A percentile compares a stretch with the other conserved stretches of the same genome.
These are phyloP conservation scores for Austrolebias charrua DNA, from an alignment of 2,797 vertebrate species.

Conservation along the genomic window DNA sequence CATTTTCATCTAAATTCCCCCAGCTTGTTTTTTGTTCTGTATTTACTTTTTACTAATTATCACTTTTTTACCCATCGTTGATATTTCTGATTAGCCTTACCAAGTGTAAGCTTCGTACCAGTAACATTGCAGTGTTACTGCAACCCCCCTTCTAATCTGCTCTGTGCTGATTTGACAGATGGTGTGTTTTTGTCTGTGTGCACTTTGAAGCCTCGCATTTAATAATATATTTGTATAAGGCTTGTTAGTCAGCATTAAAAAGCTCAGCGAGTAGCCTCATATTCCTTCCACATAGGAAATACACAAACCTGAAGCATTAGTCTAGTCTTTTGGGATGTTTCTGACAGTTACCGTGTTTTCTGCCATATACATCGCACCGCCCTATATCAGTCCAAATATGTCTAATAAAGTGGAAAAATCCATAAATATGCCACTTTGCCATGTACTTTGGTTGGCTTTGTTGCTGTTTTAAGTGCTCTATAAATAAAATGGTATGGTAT, in stretches of 20 bases:
- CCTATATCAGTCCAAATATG: too few relatives aligned
- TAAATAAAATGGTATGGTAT: too few relatives aligned
- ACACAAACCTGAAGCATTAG: too few relatives aligned
- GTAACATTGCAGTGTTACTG: conserved; percentile 17
- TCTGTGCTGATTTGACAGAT: conserved; percentile 77
- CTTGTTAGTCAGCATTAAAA: conserved; percentile 10
- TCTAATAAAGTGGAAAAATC: too few relatives aligned
- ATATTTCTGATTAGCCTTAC: conserved; percentile 57
- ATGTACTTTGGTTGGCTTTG: too few relatives aligned
- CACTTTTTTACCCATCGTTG: conserved; percentile 30
- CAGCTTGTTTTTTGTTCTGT: not conserved
- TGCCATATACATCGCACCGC: too few relatives aligned
- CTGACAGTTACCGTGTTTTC: too few relatives aligned
- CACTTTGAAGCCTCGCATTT: conserved; percentile 29
- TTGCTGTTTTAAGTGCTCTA: too few relatives aligned
- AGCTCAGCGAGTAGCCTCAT: conserved; percentile 13
- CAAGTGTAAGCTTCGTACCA: conserved; percentile 52
- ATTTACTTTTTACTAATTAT: conserved; percentile 28
- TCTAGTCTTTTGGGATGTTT: too few relatives aligned
- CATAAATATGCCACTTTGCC: too few relatives aligned
- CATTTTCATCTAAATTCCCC: not conserved
- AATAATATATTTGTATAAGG: conserved; percentile 26
- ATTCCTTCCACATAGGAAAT: too few relatives aligned
- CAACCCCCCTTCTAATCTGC: conserved; percentile 68
- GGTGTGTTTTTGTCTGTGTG: conserved; percentile 51